Evolutionary conservation across 1,140 invertebrate genomes (phyloP).

Genomic region (Heliothis virescens): DNA sequence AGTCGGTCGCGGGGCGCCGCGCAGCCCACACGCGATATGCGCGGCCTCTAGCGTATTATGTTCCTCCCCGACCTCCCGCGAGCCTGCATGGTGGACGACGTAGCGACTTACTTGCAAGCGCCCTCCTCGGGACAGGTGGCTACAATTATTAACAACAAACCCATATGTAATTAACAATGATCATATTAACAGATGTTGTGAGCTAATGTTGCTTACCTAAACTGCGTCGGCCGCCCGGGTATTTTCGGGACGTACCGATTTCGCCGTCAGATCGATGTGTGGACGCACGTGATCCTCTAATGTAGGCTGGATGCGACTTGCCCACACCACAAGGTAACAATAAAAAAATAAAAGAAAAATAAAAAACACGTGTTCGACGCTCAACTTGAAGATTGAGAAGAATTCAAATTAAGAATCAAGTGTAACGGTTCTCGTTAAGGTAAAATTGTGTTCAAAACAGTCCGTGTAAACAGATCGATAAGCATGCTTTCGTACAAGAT

Average conservation of each 20-base stretch:
- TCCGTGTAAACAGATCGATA: conserved; percentile 82
- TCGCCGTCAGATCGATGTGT: conserved; percentile 64
- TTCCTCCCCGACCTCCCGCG: conserved; percentile 84
- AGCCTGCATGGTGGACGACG: conserved; percentile 86
- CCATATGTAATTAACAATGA: conserved; percentile 86
- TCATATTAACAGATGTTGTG: conserved; percentile 86
- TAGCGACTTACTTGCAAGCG: conserved; percentile 84
- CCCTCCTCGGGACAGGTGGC: conserved; percentile 85
- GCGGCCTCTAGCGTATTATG: conserved; percentile 83
- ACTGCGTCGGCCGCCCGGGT: conserved; percentile 80
- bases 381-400: conserved; percentile 29
- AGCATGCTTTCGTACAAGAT: conserved; percentile 28
- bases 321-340: conserved; percentile 40
- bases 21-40: conserved; percentile 80
- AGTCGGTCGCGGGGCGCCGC: conserved; percentile 82
- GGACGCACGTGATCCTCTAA: conserved; percentile 69
- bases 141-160: conserved; percentile 84
- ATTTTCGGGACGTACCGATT: conserved; percentile 80
- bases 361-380: conserved; percentile 39
- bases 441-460: conserved; percentile 63
- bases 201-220: conserved; percentile 82
- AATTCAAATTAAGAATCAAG: conserved; percentile 48
- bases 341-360: conserved; percentile 25
- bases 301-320: conserved; percentile 45
- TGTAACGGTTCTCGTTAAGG: conserved; percentile 49